phyloP scores from a whole-genome alignment of 2,113 vertebrate genomes.

The Callipepla californica region DNA sequence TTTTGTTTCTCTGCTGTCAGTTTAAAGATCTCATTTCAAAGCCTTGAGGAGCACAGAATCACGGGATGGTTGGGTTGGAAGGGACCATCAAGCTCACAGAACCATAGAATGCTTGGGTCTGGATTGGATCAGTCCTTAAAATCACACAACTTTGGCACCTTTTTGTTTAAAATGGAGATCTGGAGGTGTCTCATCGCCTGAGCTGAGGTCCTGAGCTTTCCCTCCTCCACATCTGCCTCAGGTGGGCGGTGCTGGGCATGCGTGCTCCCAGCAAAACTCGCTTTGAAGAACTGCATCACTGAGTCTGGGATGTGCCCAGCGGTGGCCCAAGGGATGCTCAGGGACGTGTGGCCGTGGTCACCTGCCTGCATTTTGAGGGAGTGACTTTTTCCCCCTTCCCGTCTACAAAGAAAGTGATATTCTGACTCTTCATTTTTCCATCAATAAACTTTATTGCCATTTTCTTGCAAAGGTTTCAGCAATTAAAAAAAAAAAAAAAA shows the following conservation, averaged over 20 bases:
- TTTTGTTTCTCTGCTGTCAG: not conserved
- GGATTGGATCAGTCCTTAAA: too few species aligned
- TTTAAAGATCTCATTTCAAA: not conserved
- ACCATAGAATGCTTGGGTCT: too few species aligned
- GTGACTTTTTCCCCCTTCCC: not conserved
- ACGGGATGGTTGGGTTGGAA: not conserved
- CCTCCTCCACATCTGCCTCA: not conserved
- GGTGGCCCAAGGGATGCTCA: not conserved
- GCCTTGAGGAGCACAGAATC: not conserved
- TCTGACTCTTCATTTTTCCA: slow-evolving; percentile 35
- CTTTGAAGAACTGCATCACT: not conserved
- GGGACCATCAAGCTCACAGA: too few species aligned
- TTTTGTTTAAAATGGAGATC: not conserved
- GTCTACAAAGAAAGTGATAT: not conserved
- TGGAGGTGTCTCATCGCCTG: not conserved
- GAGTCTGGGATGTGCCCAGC: not conserved
- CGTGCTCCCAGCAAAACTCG: not conserved
- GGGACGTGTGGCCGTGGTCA: fast-evolving
- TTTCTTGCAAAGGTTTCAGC: slow-evolving; percentile 47
- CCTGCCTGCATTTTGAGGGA: not conserved
- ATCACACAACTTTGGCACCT: too few species aligned
- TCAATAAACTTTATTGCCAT: slow-evolving; percentile 45
- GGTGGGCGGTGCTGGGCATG: fast-evolving
- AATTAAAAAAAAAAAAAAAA: slow-evolving; percentile 29
- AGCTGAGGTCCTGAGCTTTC: not conserved